phyloP scores from a whole-genome alignment of 1,140 invertebrate species.

The Odontomachus brunneus region DNA sequence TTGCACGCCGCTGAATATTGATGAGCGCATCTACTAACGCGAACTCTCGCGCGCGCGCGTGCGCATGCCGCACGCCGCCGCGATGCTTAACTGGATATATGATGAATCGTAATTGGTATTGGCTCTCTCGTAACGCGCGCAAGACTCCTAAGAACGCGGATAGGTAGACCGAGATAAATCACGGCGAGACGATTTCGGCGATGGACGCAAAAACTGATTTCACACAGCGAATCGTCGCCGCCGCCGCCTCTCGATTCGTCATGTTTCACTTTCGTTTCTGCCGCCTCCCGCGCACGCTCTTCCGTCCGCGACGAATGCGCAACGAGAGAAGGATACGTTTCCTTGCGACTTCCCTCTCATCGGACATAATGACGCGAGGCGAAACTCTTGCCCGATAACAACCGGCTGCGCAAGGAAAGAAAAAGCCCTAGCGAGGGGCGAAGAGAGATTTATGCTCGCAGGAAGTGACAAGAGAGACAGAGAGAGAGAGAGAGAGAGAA shows the following conservation, averaged over 20 bases:
- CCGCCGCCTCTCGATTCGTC: background rate
- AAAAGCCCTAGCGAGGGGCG: constrained; percentile 38
- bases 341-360: constrained; percentile 40
- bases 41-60: no score
- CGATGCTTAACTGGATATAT: background rate
- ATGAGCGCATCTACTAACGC: constrained; percentile 8
- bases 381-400: constrained; percentile 58
- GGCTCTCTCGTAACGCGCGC: background rate
- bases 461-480: constrained; percentile 53
- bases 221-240: constrained; percentile 11
- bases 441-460: constrained; percentile 68
- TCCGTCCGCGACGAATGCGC: constrained; percentile 29
- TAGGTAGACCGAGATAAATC: background rate
- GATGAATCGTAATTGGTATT: constrained; percentile 34
- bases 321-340: constrained; percentile 39
- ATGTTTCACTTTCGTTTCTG: no score
- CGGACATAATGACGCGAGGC: constrained; percentile 66
- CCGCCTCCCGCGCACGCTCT: background rate
- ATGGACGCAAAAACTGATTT: constrained; percentile 28
- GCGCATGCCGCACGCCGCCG: background rate
- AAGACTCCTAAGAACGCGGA: background rate
- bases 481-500: constrained; percentile 56
- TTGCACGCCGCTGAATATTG: constrained; percentile 20
- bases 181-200: constrained; percentile 15
- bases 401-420: constrained; percentile 42